Conservation (phyloP, 92 coral and sea anemone genomes). For the Palythoa caribaeorum region DNA sequence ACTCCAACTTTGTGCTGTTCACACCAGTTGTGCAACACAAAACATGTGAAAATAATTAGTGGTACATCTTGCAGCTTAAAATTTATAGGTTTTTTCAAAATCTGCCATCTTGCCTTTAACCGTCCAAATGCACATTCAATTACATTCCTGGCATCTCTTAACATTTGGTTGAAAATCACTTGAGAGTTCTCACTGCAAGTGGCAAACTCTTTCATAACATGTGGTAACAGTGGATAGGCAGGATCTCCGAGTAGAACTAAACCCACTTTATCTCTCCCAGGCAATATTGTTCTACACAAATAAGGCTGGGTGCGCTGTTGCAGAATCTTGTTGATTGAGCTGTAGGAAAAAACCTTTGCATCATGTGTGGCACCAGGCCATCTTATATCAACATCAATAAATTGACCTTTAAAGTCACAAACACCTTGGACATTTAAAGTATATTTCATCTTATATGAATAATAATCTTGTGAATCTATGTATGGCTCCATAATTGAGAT, state of each 20-base stretch:
- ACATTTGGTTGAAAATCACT: slow-evolving; percentile 40
- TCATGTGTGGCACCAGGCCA: slow-evolving; percentile 73
- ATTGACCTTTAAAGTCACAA: slow-evolving; percentile 58
- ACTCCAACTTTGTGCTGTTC: slow-evolving; percentile 20
- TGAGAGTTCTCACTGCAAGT: slow-evolving; percentile 30
- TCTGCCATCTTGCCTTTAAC: background rate
- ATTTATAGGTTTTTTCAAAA: background rate
- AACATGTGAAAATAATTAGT: slow-evolving; percentile 40
- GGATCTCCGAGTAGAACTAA: slow-evolving; percentile 34
- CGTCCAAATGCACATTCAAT: slow-evolving; percentile 52
- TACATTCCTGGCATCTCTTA: slow-evolving; percentile 31
- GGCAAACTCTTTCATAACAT: slow-evolving; percentile 50
- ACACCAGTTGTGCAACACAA: slow-evolving; percentile 55
- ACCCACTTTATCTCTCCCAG: slow-evolving; percentile 25
- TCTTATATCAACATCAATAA: slow-evolving; percentile 62
- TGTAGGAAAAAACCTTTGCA: slow-evolving; percentile 60
- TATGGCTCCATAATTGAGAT: slow-evolving; percentile 62
- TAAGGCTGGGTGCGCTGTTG: background rate
- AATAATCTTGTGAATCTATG: slow-evolving; percentile 46
- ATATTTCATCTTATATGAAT: slow-evolving; percentile 63
- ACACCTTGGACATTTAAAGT: slow-evolving; percentile 69
- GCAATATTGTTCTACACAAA: background rate
- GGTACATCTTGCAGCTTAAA: slow-evolving; percentile 46
- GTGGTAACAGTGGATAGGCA: slow-evolving; percentile 49
- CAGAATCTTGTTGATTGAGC: background rate